Conservation (phyloP, 2,797 vertebrate species). For the Eulemur coronatus region DNA sequence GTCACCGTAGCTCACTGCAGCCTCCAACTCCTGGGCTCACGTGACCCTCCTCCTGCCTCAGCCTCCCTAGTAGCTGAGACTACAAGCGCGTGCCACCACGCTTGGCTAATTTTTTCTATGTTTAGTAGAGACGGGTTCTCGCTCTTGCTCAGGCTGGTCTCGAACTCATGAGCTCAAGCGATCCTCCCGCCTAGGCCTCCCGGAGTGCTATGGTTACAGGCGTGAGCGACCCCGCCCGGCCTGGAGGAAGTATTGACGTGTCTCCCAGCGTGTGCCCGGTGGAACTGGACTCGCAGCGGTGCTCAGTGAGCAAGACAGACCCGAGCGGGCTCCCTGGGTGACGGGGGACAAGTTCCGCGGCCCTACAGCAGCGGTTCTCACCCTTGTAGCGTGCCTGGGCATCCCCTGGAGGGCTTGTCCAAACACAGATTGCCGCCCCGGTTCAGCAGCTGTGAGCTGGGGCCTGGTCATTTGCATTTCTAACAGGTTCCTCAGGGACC, state of each 20-base stretch:
- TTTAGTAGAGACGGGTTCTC: neutral
- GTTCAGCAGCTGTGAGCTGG: neutral
- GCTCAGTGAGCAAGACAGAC: neutral
- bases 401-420: neutral
- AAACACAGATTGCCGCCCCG: neutral
- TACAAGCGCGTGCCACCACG: neutral
- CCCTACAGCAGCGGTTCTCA: neutral
- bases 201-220: neutral
- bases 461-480: neutral
- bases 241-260: neutral
- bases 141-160: neutral
- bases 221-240: no score
- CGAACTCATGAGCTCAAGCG: neutral
- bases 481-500: neutral
- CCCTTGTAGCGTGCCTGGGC: neutral
- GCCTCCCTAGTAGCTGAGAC: neutral
- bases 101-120: neutral
- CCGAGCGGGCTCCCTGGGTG: neutral
- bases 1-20: neutral
- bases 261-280: neutral
- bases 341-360: rapidly evolving
- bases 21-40: neutral
- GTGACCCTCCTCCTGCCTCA: neutral
- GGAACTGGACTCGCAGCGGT: neutral
- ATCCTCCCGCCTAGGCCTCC: neutral